Evolutionary conservation across 2,113 vertebrate genomes (phyloP), one percentile per base, ranked within the genome.

Genomic region (Tychaedon coryphoeus): DNA sequence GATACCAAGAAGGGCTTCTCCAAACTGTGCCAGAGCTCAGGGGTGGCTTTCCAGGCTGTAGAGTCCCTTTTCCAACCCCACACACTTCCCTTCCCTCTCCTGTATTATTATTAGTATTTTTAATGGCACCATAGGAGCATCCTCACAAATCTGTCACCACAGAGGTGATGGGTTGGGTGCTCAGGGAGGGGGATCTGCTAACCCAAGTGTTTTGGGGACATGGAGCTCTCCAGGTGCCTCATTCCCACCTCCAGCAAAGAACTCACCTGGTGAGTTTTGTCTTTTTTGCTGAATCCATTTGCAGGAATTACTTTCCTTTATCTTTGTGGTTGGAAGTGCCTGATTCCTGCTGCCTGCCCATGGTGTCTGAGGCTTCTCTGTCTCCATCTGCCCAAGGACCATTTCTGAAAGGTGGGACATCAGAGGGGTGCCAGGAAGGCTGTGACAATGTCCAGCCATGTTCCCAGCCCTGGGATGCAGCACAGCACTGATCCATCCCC

Each of bases 401-500:
- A 1, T 20, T 70, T 77, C 51, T 58, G 29, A 42, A 40, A 45
- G 76, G 42, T 17, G 66, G 3, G 13, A 40, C 1, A 2, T 48
- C 69, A 0, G 19, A 43, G 13, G 4, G 33, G 10, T 48, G 8
- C 10, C 43, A 48, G 65, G 33, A 53, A 45, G 56, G 51, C 67
- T 33, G 56, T 34, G 47, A 4, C 0, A 0, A 14, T 38, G 28
- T n/a, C 60, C 65, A 57, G 25, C 9, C 0, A 0, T 20, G 34
- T 58, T 79, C 31, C 38, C 61, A 75, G 4, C 29, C 43, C 29
- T 8, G 9, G 28, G 48, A 17, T 20, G 7, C 10, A 14, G 65
- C 79, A 23, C 62, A 79, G 53, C 71, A 34, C 14, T 0, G 0
- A 31, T 50, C n/a, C 4, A 6, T 18, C 20, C 14, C 20, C 15